These are phyloP conservation scores for Dryobota labecula DNA, from an alignment of 2,888 invertebrate genomes.

Conservation along the genomic window DNA sequence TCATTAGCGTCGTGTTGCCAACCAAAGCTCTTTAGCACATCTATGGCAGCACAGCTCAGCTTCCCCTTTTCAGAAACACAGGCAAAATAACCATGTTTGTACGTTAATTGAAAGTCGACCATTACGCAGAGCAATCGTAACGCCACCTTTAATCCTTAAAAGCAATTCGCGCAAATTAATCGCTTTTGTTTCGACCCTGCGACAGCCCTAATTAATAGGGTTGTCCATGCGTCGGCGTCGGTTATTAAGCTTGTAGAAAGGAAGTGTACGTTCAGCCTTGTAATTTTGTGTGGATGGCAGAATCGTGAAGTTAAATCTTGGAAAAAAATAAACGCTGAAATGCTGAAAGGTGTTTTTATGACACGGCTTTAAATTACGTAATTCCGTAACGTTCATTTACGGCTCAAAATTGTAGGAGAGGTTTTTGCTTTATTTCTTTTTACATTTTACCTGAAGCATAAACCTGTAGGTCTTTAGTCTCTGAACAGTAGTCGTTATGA, in stretches of 20 bases:
- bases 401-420: background rate
- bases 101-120: slow-evolving; percentile 32
- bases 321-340: slow-evolving; percentile 33
- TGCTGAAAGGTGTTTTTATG: slow-evolving; percentile 21
- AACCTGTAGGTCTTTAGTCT: background rate
- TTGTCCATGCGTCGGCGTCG: slow-evolving; percentile 40
- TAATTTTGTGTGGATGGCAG: slow-evolving; percentile 45
- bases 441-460: background rate
- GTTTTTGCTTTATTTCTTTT: background rate
- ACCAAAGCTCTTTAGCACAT: background rate
- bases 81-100: slow-evolving; percentile 22
- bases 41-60: background rate
- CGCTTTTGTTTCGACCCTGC: slow-evolving; percentile 51
- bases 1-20: background rate
- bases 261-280: slow-evolving; percentile 46
- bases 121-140: slow-evolving; percentile 13
- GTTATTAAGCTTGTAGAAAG: slow-evolving; percentile 43
- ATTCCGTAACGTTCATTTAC: slow-evolving; percentile 3
- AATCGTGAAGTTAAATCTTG: slow-evolving; percentile 44
- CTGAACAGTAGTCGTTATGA: background rate
- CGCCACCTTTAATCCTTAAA: slow-evolving; percentile 28
- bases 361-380: slow-evolving; percentile 21
- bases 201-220: slow-evolving; percentile 64
- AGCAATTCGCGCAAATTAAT: slow-evolving; percentile 54
- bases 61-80: background rate